Conservation (phyloP, 2,113 vertebrate species). For the Sialia sialis region DNA sequence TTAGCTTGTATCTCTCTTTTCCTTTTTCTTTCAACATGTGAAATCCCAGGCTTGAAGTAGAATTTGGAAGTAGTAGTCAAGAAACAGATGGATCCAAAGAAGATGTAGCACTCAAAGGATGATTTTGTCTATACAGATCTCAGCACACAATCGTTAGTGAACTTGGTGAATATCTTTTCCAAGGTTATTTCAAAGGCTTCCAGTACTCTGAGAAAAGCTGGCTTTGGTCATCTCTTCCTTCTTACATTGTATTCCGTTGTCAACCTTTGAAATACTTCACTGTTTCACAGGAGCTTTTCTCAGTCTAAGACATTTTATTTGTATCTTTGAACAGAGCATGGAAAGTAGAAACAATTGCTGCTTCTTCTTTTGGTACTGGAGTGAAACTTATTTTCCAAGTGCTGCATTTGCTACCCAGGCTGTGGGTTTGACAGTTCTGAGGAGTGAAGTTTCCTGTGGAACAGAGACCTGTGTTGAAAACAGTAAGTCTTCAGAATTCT, state of each 20-base stretch:
- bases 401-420: background rate
- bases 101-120: background rate
- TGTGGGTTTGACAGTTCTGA: background rate
- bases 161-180: background rate
- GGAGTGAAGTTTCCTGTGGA: background rate
- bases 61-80: background rate
- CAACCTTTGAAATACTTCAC: background rate
- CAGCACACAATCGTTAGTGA: background rate
- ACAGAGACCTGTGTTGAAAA: background rate
- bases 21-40: slow-evolving; percentile 18
- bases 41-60: background rate
- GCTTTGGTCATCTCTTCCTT: background rate
- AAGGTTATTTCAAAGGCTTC: slow-evolving; percentile 9
- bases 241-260: background rate
- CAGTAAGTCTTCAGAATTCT: background rate
- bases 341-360: background rate
- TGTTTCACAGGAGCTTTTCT: background rate
- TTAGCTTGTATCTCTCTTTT: background rate
- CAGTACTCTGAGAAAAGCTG: background rate
- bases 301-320: background rate
- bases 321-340: background rate
- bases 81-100: background rate
- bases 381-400: background rate
- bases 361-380: background rate
- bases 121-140: background rate